A percentile compares a stretch with the other conserved stretches of the same genome.
Evolutionary conservation across 2,888 invertebrate species (phyloP).

Genomic region (Macroteleia sp.): DNA sequence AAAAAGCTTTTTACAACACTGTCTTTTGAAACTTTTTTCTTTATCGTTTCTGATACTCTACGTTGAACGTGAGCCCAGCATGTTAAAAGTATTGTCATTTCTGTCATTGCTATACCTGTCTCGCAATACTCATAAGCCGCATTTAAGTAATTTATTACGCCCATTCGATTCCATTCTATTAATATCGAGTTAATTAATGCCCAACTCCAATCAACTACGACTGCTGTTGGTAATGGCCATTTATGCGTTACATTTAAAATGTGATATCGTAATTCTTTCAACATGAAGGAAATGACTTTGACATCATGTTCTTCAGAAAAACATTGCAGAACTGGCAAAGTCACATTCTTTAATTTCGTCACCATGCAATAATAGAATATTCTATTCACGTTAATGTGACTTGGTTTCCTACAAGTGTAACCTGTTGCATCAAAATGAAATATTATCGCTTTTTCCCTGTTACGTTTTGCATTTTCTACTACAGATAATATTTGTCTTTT

Average conservation of each 20-base stretch:
- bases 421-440: constrained; percentile 62
- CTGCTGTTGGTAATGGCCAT: constrained; percentile 39
- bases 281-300: constrained; percentile 25
- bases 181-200: constrained; percentile 28
- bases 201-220: constrained; percentile 54
- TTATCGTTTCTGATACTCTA: constrained; percentile 29
- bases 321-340: constrained; percentile 15
- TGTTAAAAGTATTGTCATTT: constrained; percentile 29
- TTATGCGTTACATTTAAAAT: constrained; percentile 8
- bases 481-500: constrained; percentile 5
- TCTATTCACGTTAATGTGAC: constrained; percentile 15
- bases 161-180: constrained; percentile 22
- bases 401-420: constrained; percentile 38
- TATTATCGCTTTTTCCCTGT: not conserved
- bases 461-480: not conserved
- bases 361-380: constrained; percentile 49
- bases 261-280: constrained; percentile 46
- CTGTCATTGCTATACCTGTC: not conserved
- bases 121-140: constrained; percentile 22
- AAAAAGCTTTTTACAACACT: constrained; percentile 31
- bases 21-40: constrained; percentile 19
- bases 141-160: constrained; percentile 32
- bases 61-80: constrained; percentile 62
- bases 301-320: constrained; percentile 48
- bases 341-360: not conserved